These are phyloP conservation scores for Cebus imitator DNA, from an alignment of 2,113 vertebrate species.

Conservation along the genomic window DNA sequence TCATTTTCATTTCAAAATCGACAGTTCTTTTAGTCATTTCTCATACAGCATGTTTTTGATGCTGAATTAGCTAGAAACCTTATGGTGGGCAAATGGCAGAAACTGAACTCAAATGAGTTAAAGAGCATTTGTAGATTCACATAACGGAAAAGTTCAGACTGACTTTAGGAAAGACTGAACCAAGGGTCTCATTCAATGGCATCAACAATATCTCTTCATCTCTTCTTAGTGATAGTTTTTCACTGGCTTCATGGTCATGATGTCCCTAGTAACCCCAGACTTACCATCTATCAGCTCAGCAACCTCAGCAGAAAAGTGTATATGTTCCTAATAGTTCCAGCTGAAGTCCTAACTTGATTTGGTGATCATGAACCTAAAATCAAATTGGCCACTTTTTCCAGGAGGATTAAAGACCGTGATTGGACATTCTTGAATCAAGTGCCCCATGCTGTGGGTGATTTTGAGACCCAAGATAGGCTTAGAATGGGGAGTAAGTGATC, in stretches of 20 bases:
- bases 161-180: background rate
- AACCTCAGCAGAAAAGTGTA: background rate
- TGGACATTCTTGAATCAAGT: background rate
- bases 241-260: background rate
- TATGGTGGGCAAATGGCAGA: background rate
- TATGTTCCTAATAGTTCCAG: background rate
- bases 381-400: background rate
- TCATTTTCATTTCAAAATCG: background rate
- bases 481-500: background rate
- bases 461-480: background rate
- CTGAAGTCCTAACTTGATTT: background rate
- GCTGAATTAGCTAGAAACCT: background rate
- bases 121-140: background rate
- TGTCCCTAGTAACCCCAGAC: background rate
- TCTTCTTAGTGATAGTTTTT: background rate
- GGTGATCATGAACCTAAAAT: background rate
- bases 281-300: background rate
- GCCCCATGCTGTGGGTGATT: background rate
- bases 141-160: background rate
- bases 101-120: background rate
- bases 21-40: background rate
- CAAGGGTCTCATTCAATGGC: background rate
- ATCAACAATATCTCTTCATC: background rate
- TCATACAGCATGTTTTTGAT: background rate
- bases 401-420: background rate